phyloP scores from a whole-genome alignment of 1,140 invertebrate genomes.

The Laupala kohalensis region DNA sequence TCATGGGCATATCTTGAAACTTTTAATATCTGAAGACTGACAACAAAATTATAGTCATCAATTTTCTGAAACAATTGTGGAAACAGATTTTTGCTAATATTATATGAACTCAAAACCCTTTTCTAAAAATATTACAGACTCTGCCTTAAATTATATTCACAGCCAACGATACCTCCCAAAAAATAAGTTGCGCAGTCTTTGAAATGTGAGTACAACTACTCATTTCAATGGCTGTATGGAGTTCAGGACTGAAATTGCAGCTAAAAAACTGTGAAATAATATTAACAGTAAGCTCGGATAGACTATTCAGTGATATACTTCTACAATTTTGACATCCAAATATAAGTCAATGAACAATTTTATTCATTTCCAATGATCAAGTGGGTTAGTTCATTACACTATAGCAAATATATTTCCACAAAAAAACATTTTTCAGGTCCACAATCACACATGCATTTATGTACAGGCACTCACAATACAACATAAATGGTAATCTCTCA shows the following conservation, averaged over 20 bases:
- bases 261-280: not conserved
- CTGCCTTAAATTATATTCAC: slow-evolving; percentile 5
- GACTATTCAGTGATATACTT: not conserved
- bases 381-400: not conserved
- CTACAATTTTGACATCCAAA: not conserved
- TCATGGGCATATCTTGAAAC: not conserved
- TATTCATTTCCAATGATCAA: not conserved
- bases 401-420: not conserved
- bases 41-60: slow-evolving; percentile 1
- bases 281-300: not conserved
- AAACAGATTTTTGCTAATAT: not conserved
- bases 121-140: not conserved
- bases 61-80: not conserved
- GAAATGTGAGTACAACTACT: not conserved
- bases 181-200: slow-evolving; percentile 9
- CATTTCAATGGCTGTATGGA: slow-evolving; percentile 5
- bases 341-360: not conserved
- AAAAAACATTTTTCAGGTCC: not conserved
- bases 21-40: not conserved
- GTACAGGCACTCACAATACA: slow-evolving; percentile 5
- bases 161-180: slow-evolving; percentile 6
- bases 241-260: not conserved
- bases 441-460: slow-evolving; percentile 8
- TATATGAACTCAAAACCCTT: not conserved
- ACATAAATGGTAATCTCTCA: not conserved